These are phyloP conservation scores for Potamilus streckersoni DNA, from an alignment of 1,140 invertebrate genomes.

Conservation along the genomic window DNA sequence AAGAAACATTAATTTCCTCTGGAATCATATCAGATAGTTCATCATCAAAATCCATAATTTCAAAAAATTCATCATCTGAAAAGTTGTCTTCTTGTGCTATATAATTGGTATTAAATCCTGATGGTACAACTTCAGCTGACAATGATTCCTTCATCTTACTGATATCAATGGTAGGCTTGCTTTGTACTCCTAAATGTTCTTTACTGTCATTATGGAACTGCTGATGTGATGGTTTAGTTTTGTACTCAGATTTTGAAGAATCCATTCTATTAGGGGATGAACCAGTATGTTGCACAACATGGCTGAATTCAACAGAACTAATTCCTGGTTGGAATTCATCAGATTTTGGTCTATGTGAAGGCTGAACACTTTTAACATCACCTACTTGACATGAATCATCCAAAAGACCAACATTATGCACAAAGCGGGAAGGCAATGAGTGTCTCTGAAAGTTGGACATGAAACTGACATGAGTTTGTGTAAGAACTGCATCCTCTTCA, in stretches of 20 bases:
- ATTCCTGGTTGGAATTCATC: not conserved
- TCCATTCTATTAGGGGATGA: too few relatives aligned
- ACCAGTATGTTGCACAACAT: not conserved
- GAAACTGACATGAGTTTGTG: constrained; percentile 46
- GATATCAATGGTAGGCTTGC: too few relatives aligned
- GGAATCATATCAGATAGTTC: constrained; percentile 31
- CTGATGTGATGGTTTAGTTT: too few relatives aligned
- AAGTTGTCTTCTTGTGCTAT: not conserved
- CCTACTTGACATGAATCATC: not conserved
- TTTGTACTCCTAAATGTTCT: too few relatives aligned
- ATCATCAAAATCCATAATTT: constrained; percentile 34
- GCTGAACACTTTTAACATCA: not conserved
- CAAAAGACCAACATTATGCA: too few relatives aligned
- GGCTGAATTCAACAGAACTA: not conserved
- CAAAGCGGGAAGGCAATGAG: not conserved
- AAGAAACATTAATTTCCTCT: not conserved
- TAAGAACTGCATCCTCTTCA: constrained; percentile 49
- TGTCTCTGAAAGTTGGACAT: constrained; percentile 33
- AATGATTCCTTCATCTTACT: too few relatives aligned
- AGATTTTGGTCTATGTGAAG: not conserved
- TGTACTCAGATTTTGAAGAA: too few relatives aligned
- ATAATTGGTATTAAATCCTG: not conserved
- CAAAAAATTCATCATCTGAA: constrained; percentile 35
- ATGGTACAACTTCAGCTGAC: not conserved
- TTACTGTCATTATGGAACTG: too few relatives aligned